These are phyloP conservation scores for Caerostris extrusa DNA, from an alignment of 1,140 invertebrate genomes.

Conservation along the genomic window DNA sequence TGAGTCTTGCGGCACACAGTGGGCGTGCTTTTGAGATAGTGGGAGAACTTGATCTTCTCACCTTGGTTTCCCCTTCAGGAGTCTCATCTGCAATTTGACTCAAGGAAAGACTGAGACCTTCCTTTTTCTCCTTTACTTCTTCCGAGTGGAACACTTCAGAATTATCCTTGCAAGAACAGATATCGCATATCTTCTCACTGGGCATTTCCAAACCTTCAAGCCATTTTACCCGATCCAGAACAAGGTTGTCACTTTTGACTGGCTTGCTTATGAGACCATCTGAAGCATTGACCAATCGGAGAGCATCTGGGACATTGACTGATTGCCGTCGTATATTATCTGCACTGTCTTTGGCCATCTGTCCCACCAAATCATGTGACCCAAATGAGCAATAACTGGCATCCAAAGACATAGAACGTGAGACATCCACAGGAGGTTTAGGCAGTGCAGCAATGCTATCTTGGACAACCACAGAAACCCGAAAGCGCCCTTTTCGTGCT, in stretches of 20 bases:
- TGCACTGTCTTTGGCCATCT: not conserved
- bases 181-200: not conserved
- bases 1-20: conserved; percentile 62
- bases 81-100: not conserved
- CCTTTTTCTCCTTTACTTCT: not conserved
- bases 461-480: conserved; percentile 63
- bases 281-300: not conserved
- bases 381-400: conserved; percentile 15
- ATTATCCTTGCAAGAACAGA: not conserved
- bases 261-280: not conserved
- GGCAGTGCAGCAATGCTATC: not conserved
- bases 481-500: conserved; percentile 46
- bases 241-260: conserved; percentile 16
- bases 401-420: conserved; percentile 61
- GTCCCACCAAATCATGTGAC: not conserved
- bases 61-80: conserved; percentile 50
- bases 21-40: conserved; percentile 68
- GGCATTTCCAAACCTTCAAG: conserved; percentile 31
- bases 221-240: conserved; percentile 63
- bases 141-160: conserved; percentile 44
- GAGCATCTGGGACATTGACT: not conserved
- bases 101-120: conserved; percentile 21
- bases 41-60: conserved; percentile 78
- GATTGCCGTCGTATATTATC: not conserved
- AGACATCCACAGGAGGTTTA: not conserved